Base-by-base conservation (phyloP, 23 tunicate genomes). In the Pegea sp. region DNA sequence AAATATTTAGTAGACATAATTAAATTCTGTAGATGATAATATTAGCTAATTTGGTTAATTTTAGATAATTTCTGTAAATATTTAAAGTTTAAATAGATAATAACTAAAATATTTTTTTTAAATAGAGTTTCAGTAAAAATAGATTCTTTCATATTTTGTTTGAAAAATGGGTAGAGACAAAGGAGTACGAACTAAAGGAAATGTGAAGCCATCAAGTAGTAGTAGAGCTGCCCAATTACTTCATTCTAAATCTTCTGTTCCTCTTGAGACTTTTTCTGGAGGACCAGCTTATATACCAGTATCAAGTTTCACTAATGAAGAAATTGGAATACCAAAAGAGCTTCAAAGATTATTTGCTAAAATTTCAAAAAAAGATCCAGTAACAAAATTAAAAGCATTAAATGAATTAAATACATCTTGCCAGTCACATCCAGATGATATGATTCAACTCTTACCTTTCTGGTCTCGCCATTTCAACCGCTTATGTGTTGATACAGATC, bases 311-410 rank as follows among this genome's bases (percentile, higher is more conserved):
- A 38, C 46, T 38, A 38, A 38, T 16, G 13, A 38, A 38, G 46
- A 38, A 38, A 8, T 38, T 8, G 16, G 46, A 8, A 38, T 38
- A 8, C 46, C 46, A 38, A 8, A 11, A 38, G 46, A 38, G 16
- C 16, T 8, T 38, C 46, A 16, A 38, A 38, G 11, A 11, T 11
- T 16, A 16, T 16, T 38, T 11, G 16, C 46, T 8, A 90, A 90
- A 46, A 24, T 78, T 19, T 66, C 64, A 25, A 90, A 90, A 63
- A 54, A 68, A 59, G 99, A 90, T 64, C 74, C 64, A 1, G 78
- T 75, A 31, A 90, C 99, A 28, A 78, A 78, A 67, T 32, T 67
- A 1, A 84, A 84, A 57, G 81, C 76, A 0, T 52, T 84, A 21
- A 22, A 49, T 0, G 95, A 84, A 51, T 62, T 84, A 31, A 25